Percentiles rank a stretch among this genome's conserved stretches.
Conservation (phyloP, 2,888 invertebrate genomes). For the Sarcophaga rosellei region DNA sequence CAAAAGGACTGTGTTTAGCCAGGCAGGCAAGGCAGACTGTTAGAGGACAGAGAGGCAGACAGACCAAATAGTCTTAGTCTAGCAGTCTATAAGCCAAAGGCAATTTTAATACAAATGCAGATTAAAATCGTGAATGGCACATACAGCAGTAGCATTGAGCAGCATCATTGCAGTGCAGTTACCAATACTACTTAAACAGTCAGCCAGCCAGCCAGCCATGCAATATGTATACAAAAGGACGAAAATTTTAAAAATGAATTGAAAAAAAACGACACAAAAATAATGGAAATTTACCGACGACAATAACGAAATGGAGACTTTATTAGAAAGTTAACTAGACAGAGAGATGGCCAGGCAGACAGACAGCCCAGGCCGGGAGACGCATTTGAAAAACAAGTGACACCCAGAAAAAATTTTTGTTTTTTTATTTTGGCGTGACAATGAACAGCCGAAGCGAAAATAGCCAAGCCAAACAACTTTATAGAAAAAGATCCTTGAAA, state of each 20-base stretch:
- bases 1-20: too few species aligned
- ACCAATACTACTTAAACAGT: too few species aligned
- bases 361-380: conserved; percentile 19
- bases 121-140: conserved; percentile 62
- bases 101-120: conserved; percentile 64
- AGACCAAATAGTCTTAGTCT: conserved; percentile 9
- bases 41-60: too few species aligned
- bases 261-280: conserved; percentile 18
- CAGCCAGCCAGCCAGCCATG: too few species aligned
- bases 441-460: neutral
- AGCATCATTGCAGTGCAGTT: neutral
- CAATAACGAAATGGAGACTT: conserved; percentile 41
- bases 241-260: too few species aligned
- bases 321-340: conserved; percentile 62
- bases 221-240: too few species aligned
- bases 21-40: too few species aligned
- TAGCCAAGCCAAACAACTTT: neutral
- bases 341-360: too few species aligned
- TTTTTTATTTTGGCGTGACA: conserved; percentile 48
- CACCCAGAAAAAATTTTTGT: conserved; percentile 16
- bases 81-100: conserved; percentile 60
- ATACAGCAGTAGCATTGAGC: conserved; percentile 17
- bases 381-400: conserved; percentile 32
- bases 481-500: conserved; percentile 41
- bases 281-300: conserved; percentile 16